Evolutionary conservation across 2,113 vertebrate species (phyloP).

Genomic region (Irena cyanogastra): DNA sequence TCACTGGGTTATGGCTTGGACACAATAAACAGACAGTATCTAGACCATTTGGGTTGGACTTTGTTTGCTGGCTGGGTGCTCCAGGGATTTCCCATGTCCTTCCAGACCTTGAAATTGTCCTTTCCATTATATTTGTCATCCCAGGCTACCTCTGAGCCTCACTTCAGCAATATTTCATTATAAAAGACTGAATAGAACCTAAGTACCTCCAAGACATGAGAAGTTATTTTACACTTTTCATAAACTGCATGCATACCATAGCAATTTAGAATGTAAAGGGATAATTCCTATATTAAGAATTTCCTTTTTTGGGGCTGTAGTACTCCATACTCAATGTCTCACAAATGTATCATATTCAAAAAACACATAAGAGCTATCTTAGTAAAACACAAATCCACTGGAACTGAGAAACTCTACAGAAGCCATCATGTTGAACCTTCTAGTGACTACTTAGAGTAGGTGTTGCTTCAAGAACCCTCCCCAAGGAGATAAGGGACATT

Average conservation of each 20-base stretch:
- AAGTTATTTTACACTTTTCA: background rate
- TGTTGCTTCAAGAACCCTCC: background rate
- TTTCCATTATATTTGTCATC: background rate
- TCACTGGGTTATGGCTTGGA: background rate
- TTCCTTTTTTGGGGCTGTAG: background rate
- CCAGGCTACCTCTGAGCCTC: background rate
- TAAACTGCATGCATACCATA: background rate
- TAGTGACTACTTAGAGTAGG: background rate
- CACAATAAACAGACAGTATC: background rate
- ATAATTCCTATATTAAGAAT: background rate
- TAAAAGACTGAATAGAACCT: background rate
- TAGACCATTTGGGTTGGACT: background rate
- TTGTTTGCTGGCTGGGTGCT: background rate
- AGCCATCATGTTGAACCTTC: background rate
- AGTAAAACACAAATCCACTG: slow-evolving; percentile 3
- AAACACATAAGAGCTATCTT: background rate
- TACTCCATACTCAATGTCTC: background rate
- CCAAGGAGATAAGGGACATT: slow-evolving; percentile 7
- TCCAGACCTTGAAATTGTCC: background rate
- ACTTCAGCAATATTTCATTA: background rate
- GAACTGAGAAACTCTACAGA: background rate
- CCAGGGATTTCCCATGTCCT: background rate
- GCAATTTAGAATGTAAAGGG: background rate
- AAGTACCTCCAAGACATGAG: background rate
- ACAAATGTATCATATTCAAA: background rate